phyloP scores from a whole-genome alignment of 2,888 invertebrate genomes.

The Coenonympha glycerion region DNA sequence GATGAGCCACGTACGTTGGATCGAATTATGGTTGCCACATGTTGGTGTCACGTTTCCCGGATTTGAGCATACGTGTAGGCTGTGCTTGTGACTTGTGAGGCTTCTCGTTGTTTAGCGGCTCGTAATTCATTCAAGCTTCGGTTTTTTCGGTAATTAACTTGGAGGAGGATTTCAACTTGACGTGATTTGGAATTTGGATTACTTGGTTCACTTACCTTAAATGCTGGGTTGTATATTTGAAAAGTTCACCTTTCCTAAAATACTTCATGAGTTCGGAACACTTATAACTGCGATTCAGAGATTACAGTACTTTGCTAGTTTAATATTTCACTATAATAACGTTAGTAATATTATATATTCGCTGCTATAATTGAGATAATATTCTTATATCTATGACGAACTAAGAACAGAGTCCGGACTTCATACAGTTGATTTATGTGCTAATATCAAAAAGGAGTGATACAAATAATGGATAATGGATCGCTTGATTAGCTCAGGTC shows the following conservation, averaged over 20 bases:
- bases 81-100: constrained; percentile 5
- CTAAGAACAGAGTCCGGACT: no score
- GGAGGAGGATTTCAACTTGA: not conserved
- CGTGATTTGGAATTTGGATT: not conserved
- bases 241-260: not conserved
- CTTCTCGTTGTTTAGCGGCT: constrained; percentile 5
- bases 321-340: no score
- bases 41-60: constrained; percentile 18
- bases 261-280: no score
- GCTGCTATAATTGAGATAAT: no score
- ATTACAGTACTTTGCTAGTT: no score
- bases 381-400: no score
- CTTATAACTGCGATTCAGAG: no score
- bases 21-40: not conserved
- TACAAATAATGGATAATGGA: no score
- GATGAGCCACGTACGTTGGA: not conserved
- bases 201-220: not conserved
- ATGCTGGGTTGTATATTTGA: not conserved
- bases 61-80: constrained; percentile 16
- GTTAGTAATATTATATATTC: no score
- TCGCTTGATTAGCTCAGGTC: no score
- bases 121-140: not conserved
- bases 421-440: no score
- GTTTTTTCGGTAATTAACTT: not conserved
- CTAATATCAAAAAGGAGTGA: no score